Evolutionary conservation across 2,113 vertebrate species (phyloP).

Genomic region (Pionites leucogaster): DNA sequence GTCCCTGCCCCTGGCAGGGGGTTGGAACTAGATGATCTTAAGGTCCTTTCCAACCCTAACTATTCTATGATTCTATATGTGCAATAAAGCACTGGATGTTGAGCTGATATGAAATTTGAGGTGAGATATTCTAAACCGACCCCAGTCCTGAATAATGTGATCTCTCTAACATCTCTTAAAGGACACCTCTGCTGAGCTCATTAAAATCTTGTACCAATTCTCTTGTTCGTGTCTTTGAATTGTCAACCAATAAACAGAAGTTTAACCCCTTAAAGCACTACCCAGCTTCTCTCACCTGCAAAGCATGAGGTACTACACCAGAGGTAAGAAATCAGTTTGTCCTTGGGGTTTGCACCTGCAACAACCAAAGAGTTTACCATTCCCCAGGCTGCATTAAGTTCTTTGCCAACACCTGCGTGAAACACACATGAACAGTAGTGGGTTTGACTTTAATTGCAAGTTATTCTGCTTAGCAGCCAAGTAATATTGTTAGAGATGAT

Average conservation of each 20-base stretch:
- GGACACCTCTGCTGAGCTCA: background rate
- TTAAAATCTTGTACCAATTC: conserved; percentile 5
- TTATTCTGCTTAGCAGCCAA: background rate
- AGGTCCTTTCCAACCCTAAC: no score
- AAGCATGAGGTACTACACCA: background rate
- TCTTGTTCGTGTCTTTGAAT: background rate
- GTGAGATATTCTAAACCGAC: background rate
- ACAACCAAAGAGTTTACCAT: background rate
- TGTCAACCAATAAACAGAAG: conserved; percentile 6
- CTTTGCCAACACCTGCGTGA: conserved; percentile 1
- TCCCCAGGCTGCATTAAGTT: background rate
- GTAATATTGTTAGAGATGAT: background rate
- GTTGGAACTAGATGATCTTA: no score
- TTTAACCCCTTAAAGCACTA: background rate
- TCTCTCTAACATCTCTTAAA: background rate
- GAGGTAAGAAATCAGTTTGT: background rate
- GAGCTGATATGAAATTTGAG: background rate
- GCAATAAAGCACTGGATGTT: background rate
- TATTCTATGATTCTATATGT: background rate
- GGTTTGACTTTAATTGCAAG: background rate
- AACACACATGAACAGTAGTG: background rate
- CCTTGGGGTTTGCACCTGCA: background rate
- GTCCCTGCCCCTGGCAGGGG: no score
- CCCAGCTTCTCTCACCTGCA: background rate
- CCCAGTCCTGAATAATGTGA: background rate